Conservation (phyloP, 1,140 invertebrate species). For the Monomorium pharaonis region DNA sequence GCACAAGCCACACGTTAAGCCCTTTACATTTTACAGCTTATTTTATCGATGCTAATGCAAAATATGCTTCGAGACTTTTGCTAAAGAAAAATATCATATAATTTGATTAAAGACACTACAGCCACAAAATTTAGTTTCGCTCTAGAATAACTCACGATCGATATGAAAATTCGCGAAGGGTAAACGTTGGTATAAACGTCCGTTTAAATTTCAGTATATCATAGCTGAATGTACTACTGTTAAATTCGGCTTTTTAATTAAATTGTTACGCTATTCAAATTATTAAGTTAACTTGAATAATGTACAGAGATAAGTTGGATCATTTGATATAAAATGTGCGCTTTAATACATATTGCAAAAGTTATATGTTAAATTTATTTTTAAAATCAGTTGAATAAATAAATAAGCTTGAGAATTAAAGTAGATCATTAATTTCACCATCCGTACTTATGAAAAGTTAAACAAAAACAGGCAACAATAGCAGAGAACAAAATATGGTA, state of each 20-base stretch:
- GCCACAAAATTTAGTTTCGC: not conserved
- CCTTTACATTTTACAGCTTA: not conserved
- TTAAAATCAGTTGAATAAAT: not conserved
- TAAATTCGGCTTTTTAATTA: not conserved
- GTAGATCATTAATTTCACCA: not conserved
- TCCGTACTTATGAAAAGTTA: not conserved
- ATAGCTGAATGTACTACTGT: not conserved
- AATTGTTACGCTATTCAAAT: not conserved
- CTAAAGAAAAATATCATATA: not conserved
- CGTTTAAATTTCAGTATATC: not conserved
- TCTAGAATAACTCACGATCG: not conserved
- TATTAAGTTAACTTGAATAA: conserved; percentile 10
- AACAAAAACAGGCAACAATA: not conserved
- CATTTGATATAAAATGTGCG: not conserved
- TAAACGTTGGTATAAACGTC: not conserved
- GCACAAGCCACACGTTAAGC: not conserved
- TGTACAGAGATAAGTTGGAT: not conserved
- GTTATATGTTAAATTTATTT: not conserved
- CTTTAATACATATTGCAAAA: not conserved
- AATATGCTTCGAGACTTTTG: not conserved
- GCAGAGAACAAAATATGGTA: not conserved
- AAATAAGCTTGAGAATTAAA: not conserved
- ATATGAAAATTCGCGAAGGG: not conserved
- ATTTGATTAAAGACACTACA: not conserved
- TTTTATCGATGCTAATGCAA: not conserved